Base-by-base conservation (phyloP, 1,140 invertebrate species). In the Mycetomoellerius zeteki region DNA sequence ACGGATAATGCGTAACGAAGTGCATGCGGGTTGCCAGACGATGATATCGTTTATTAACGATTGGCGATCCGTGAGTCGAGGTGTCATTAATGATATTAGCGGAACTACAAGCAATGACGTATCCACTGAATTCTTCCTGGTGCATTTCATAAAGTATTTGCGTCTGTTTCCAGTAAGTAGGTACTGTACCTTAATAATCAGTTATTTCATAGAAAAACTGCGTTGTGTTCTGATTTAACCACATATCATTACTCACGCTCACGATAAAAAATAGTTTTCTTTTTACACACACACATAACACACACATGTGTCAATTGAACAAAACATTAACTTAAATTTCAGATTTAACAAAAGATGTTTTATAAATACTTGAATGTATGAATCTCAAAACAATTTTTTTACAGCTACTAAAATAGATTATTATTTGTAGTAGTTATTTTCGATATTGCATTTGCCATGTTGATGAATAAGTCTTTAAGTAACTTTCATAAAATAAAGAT, bases 71-170 rank as follows among this genome's bases (percentile, higher is more conserved):
- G 16, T 16, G 16, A 43, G 33, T 47, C 30, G 10, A 82, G 0
- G 0, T 60, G 8, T 82, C 80, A 58, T 84, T 84, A 75, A 84
- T n/a, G 14, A 60, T 50, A 60, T 30, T 84, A 60, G 4, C 12
- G 8, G 7, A 62, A 33, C 6, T 60, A 19, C 19, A 47, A 37
- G 54, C 80, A 84, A 73, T 84, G 37, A 60, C 43, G 69, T 62
- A 73, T 62, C n/a, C 43, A 7, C 24, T 21, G 3, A 1, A 62
- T 33, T 10, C 14, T 60, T 21, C 7, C 12, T 5, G 12, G 14
- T 21, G 37, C 21, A 21, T 19, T 69, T 80, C 62, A 19, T 56
- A 56, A 43, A 33, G 37, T 5, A 19, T 47, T 12, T 80, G 4
- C 43, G 27, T 78, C 19, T 33, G 16, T 69, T 81, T 71, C 30